Evolutionary conservation across 1,140 invertebrate species (phyloP).

Genomic region (Hirudo medicinalis): DNA sequence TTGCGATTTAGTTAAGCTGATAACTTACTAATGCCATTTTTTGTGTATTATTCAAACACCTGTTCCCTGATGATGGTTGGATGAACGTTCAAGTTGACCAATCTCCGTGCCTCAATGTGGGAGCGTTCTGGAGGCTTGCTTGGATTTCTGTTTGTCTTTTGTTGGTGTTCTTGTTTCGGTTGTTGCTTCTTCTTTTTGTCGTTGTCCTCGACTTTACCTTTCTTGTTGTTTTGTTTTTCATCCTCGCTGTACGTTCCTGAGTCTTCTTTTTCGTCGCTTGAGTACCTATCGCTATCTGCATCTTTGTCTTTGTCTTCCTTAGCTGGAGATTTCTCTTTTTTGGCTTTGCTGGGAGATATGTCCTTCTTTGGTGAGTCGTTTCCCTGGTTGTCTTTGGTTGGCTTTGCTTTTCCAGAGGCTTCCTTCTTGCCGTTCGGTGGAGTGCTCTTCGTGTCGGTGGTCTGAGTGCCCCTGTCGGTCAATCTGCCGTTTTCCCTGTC

Average conservation of each 20-base stretch:
- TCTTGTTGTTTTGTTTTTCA: conserved; percentile 14
- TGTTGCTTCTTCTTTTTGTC: conserved; percentile 21
- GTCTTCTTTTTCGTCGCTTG: conserved; percentile 10
- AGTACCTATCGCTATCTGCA: neutral
- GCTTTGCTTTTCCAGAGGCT: neutral
- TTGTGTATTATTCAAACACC: neutral
- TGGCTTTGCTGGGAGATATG: conserved; percentile 3
- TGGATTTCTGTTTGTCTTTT: neutral
- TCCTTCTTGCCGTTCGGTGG: neutral
- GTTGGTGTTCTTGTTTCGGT: neutral
- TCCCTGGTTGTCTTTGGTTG: neutral
- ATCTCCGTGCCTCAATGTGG: neutral
- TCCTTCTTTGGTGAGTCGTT: conserved; percentile 5
- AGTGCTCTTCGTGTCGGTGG: neutral
- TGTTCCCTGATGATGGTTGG: conserved; percentile 13
- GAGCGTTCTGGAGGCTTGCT: neutral
- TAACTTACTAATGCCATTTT: too few relatives aligned
- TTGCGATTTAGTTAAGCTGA: too few relatives aligned
- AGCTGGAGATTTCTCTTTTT: conserved; percentile 15
- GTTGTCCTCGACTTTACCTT: conserved; percentile 23
- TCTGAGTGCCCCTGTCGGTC: neutral
- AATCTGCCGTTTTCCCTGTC: neutral
- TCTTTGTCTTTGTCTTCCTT: neutral
- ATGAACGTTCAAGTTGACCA: conserved; percentile 6
- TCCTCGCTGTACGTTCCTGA: neutral